Percentiles rank a stretch among this genome's conserved stretches.
Conservation (phyloP, 30 jellyfish, hydroid and myxozoan genomes). For the Aurelia sp. region DNA sequence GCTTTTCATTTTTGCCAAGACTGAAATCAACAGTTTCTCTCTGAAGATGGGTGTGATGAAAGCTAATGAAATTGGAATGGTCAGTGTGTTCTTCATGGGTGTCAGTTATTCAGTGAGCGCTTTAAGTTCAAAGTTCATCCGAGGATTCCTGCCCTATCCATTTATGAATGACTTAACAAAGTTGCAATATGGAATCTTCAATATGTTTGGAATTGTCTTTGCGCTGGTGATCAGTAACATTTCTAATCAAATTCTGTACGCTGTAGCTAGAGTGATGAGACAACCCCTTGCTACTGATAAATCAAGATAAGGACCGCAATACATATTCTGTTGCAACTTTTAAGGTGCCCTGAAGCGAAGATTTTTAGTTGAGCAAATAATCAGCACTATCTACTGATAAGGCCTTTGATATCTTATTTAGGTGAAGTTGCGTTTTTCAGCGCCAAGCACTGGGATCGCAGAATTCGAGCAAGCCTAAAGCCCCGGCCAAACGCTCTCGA, state of each 20-base stretch:
- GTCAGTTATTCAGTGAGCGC: conserved; percentile 2
- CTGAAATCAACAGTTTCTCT: conserved; percentile 57
- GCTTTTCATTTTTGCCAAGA: conserved; percentile 50
- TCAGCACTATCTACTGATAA: too few relatives aligned
- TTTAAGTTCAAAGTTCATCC: conserved; percentile 5
- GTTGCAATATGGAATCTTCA: conserved; percentile 45
- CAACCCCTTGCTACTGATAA: neutral
- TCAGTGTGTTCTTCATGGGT: conserved; percentile 20
- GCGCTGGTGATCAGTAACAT: conserved; percentile 59
- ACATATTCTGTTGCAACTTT: too few relatives aligned
- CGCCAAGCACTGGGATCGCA: too few relatives aligned
- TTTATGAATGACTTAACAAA: conserved; percentile 50
- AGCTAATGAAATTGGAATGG: conserved; percentile 73
- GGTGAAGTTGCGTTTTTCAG: too few relatives aligned
- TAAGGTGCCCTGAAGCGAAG: too few relatives aligned
- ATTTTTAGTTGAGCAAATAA: too few relatives aligned
- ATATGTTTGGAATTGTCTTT: conserved; percentile 35
- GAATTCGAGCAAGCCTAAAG: too few relatives aligned
- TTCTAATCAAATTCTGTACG: conserved; percentile 30
- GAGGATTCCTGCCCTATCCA: conserved; percentile 58
- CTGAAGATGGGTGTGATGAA: conserved; percentile 47
- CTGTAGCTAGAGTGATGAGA: conserved; percentile 29
- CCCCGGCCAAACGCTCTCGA: too few relatives aligned
- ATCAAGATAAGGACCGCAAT: neutral
- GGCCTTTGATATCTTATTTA: too few relatives aligned